Conservation (phyloP, 2,888 invertebrate genomes). For the Mythimna loreyi region DNA sequence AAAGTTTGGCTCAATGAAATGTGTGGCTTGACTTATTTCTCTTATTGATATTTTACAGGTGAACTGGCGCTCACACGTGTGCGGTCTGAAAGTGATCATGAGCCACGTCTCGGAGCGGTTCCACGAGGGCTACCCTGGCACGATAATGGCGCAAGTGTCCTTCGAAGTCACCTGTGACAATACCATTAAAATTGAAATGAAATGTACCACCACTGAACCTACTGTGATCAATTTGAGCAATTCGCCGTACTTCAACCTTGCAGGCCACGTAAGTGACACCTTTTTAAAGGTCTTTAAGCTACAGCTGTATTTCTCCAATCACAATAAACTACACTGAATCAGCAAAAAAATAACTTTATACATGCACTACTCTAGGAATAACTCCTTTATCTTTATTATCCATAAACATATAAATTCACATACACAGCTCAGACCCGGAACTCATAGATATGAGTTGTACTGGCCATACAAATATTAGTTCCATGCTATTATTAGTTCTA, state of each 20-base stretch:
- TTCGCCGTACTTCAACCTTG: slow-evolving; percentile 97
- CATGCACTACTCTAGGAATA: too few relatives aligned
- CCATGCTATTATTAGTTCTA: too few relatives aligned
- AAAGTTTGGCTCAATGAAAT: too few relatives aligned
- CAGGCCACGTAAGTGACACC: slow-evolving; percentile 93
- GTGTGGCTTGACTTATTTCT: too few relatives aligned
- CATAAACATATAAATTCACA: too few relatives aligned
- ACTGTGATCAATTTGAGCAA: slow-evolving; percentile 97
- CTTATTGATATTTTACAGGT: slow-evolving; percentile 75
- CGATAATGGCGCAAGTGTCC: slow-evolving; percentile 92
- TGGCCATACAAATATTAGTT: too few relatives aligned
- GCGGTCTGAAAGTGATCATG: slow-evolving; percentile 92
- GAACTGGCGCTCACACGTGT: slow-evolving; percentile 92
- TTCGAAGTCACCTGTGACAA: slow-evolving; percentile 94
- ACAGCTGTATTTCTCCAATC: too few relatives aligned
- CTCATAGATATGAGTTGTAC: too few relatives aligned
- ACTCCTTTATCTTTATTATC: too few relatives aligned
- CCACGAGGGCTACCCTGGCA: slow-evolving; percentile 97
- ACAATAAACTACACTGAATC: too few relatives aligned
- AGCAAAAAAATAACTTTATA: too few relatives aligned
- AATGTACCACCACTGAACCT: slow-evolving; percentile 94
- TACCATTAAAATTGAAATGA: slow-evolving; percentile 94
- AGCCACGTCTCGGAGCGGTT: slow-evolving; percentile 94
- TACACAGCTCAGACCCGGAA: too few relatives aligned
- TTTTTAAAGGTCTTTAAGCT: neutral